These are phyloP conservation scores for Anomalospiza imberbis DNA, from an alignment of 2,797 vertebrate species.

Conservation along the genomic window DNA sequence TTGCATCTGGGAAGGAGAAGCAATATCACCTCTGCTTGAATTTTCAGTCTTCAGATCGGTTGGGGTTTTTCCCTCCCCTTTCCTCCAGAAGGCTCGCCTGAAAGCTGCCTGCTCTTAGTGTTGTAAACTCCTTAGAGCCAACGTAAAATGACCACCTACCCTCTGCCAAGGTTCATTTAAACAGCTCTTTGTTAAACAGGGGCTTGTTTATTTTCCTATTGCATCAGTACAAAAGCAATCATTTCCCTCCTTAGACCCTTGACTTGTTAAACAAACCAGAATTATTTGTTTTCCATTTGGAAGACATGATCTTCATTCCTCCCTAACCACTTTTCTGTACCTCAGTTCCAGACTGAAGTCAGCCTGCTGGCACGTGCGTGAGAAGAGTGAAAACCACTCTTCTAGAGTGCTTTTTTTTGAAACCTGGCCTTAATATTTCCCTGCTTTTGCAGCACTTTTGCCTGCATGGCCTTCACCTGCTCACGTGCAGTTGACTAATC, in stretches of 20 bases:
- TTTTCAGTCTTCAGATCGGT: neutral
- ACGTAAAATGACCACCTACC: neutral
- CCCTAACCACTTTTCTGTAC: neutral
- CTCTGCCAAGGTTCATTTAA: neutral
- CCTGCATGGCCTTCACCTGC: neutral
- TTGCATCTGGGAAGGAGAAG: neutral
- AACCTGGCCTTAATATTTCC: neutral
- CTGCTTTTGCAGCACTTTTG: neutral
- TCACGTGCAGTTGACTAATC: neutral
- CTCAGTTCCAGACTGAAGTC: neutral
- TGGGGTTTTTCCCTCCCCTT: neutral
- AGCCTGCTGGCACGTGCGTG: neutral
- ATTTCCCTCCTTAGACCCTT: neutral
- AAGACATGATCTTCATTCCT: neutral
- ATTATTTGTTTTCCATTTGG: neutral
- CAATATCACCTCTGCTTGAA: neutral
- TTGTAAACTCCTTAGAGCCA: neutral
- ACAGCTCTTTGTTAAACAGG: neutral
- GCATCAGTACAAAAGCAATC: slow-evolving; percentile 36
- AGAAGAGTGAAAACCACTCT: neutral
- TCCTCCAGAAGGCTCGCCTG: neutral
- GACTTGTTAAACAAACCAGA: slow-evolving; percentile 27
- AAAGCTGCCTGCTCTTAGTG: neutral
- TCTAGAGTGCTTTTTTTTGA: neutral
- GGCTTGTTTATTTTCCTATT: slow-evolving; percentile 25